These are phyloP conservation scores for Mayetiola destructor DNA, from an alignment of 2,888 invertebrate species.

Conservation along the genomic window DNA sequence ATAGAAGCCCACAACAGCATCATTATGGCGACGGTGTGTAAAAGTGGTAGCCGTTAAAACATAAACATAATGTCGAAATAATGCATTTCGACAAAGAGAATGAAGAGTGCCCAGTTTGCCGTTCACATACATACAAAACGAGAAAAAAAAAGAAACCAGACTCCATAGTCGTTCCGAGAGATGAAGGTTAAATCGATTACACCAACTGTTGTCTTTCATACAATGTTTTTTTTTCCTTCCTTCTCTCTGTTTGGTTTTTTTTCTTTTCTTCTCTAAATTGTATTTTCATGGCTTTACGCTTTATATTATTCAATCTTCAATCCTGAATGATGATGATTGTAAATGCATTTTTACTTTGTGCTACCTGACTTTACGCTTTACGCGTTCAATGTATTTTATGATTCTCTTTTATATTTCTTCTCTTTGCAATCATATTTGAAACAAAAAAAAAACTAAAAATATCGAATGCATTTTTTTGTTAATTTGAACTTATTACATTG, in stretches of 20 bases:
- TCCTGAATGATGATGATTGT: too few relatives aligned
- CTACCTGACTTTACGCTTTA: too few relatives aligned
- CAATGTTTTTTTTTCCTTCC: too few relatives aligned
- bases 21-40: constrained; percentile 9
- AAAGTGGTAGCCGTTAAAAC: neutral
- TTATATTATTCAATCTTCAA: too few relatives aligned
- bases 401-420: too few relatives aligned
- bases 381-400: too few relatives aligned
- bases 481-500: too few relatives aligned
- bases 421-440: too few relatives aligned
- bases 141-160: neutral
- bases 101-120: neutral
- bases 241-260: neutral
- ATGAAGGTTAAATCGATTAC: constrained; percentile 13
- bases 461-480: too few relatives aligned
- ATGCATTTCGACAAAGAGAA: neutral
- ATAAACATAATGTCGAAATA: neutral
- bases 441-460: too few relatives aligned
- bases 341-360: too few relatives aligned
- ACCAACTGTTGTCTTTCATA: constrained; percentile 12
- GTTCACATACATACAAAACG: neutral
- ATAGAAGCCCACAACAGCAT: neutral
- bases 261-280: neutral
- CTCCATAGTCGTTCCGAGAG: neutral
- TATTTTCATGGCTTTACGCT: too few relatives aligned